Conservation (phyloP, 1,140 invertebrate genomes). For the Brachionus plicatilis region DNA sequence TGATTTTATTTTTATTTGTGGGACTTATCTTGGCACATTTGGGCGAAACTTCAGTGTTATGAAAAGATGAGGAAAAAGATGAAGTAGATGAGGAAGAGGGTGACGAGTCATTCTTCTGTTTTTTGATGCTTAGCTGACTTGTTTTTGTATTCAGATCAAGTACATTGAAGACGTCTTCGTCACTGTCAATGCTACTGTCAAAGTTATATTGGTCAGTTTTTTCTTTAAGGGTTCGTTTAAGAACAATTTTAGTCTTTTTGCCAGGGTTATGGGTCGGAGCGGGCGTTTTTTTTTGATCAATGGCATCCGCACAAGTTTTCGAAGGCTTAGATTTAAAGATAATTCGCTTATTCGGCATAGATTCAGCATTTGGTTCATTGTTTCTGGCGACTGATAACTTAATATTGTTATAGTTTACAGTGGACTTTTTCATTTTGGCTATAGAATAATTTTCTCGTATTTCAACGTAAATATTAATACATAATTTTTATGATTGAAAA, state of each 20-base stretch:
- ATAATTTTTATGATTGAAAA: background rate
- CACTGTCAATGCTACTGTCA: conserved; percentile 2
- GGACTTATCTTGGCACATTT: background rate
- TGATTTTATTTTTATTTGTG: background rate
- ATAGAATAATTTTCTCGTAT: background rate
- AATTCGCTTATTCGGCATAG: background rate
- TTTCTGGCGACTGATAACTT: background rate
- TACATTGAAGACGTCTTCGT: conserved; percentile 10
- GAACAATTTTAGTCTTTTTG: background rate
- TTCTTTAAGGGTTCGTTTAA: background rate
- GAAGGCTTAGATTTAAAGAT: background rate
- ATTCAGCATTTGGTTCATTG: background rate
- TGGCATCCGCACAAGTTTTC: background rate
- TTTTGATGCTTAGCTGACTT: background rate
- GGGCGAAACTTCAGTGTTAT: background rate
- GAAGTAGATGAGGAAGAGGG: background rate
- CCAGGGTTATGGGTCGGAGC: background rate
- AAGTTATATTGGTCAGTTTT: background rate
- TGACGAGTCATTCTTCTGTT: background rate
- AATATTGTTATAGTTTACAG: conserved; percentile 5
- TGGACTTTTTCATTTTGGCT: conserved; percentile 16
- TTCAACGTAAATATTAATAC: background rate
- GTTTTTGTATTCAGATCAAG: background rate
- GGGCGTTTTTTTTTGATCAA: background rate
- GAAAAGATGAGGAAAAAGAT: background rate